Conservation (phyloP, 2,113 vertebrate species). For the Falco punctatus region DNA sequence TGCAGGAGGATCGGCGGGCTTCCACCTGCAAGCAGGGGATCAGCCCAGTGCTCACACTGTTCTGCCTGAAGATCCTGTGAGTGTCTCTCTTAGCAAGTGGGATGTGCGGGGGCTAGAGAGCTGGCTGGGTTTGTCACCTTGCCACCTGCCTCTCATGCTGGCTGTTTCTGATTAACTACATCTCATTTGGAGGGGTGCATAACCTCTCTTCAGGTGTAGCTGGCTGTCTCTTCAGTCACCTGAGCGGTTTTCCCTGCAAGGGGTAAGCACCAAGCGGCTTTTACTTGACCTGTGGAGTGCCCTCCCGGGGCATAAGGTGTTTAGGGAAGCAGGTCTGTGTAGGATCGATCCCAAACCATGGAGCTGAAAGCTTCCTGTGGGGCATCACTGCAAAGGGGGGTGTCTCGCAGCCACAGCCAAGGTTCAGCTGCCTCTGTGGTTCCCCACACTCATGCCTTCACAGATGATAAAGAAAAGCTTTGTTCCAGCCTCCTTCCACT, state of each 20-base stretch:
- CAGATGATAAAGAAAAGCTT: constrained; percentile 16
- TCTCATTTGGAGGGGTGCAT: rapidly evolving
- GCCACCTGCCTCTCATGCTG: background rate
- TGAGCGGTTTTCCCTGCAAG: background rate
- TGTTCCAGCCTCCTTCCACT: background rate
- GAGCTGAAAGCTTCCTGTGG: background rate
- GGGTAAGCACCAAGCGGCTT: background rate
- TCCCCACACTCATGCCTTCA: background rate
- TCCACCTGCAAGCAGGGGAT: background rate
- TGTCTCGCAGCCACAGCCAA: background rate
- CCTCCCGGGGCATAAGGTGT: background rate
- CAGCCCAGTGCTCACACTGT: background rate
- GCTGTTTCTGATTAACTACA: background rate
- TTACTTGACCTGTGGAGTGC: background rate
- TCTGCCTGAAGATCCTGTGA: background rate
- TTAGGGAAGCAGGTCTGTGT: background rate
- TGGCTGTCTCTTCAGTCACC: background rate
- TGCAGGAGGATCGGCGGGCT: background rate
- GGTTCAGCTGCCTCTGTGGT: background rate
- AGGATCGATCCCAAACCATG: background rate
- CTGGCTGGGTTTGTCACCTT: background rate
- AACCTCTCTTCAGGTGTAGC: background rate
- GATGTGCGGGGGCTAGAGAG: background rate
- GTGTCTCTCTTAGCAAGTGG: background rate
- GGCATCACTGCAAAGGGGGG: background rate